Evolutionary conservation across 2,888 invertebrate species (phyloP).

Genomic region (Caenorhabditis uteleia): DNA sequence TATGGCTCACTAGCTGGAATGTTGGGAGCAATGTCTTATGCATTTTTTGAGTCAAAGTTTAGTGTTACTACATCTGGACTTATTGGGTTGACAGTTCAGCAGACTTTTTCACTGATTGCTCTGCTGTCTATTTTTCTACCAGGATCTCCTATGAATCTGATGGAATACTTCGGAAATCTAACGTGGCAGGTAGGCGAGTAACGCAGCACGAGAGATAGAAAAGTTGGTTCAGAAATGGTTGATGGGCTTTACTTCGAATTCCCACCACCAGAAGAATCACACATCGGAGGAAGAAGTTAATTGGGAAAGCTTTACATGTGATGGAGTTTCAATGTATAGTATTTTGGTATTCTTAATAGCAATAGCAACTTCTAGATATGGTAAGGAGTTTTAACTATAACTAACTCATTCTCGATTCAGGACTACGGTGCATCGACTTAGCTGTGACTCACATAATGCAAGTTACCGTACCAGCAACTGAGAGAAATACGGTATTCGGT

Average conservation of each 20-base stretch:
- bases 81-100: constrained; percentile 59
- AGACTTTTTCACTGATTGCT: constrained; percentile 54
- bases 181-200: constrained; percentile 4
- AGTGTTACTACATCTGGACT: constrained; percentile 62
- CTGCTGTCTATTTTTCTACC: constrained; percentile 61
- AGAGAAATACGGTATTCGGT: constrained; percentile 64
- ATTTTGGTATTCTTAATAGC: constrained; percentile 62
- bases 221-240: constrained; percentile 34
- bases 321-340: constrained; percentile 49
- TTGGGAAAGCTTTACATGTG: constrained; percentile 50
- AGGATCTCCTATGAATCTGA: constrained; percentile 59
- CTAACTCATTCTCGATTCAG: too few species aligned
- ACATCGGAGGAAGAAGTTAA: constrained; percentile 35
- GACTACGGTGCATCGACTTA: constrained; percentile 63
- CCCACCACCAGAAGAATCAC: constrained; percentile 33
- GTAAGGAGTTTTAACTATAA: constrained; percentile 11
- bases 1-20: constrained; percentile 52
- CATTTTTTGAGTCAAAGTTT: constrained; percentile 53
- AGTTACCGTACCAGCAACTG: constrained; percentile 49
- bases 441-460: constrained; percentile 67
- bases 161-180: constrained; percentile 44
- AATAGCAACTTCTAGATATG: constrained; percentile 57
- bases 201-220: not conserved
- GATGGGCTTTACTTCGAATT: constrained; percentile 38
- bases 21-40: constrained; percentile 58